A percentile compares a stretch with the other conserved stretches of the same genome.
Conservation (phyloP, 2,113 vertebrate genomes). For the Gadus chalcogrammus region DNA sequence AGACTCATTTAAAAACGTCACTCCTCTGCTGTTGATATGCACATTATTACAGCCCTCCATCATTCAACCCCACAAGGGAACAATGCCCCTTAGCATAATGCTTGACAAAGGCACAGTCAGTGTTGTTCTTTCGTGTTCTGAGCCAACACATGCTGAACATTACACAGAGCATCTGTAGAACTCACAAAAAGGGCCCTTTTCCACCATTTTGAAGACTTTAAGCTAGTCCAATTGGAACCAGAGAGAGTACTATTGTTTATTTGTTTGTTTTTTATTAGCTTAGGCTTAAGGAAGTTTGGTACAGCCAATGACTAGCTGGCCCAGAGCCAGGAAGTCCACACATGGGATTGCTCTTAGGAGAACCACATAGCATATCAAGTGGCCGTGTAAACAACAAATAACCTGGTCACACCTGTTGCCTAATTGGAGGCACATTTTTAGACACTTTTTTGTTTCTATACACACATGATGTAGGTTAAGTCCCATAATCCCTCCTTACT, state of each 20-base stretch:
- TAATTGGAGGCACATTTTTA: too few species aligned
- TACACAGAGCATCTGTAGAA: slow-evolving; percentile 17
- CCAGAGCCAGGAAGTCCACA: slow-evolving; percentile 2
- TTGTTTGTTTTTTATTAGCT: slow-evolving; percentile 24
- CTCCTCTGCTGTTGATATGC: too few species aligned
- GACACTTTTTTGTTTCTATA: too few species aligned
- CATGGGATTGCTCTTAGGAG: too few species aligned
- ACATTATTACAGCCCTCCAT: too few species aligned
- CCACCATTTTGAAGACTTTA: not conserved
- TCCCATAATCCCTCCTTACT: slow-evolving; percentile 61
- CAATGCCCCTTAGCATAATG: not conserved
- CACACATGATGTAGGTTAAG: too few species aligned
- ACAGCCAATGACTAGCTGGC: slow-evolving; percentile 27
- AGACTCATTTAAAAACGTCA: too few species aligned
- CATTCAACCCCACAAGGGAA: too few species aligned
- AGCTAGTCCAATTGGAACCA: slow-evolving; percentile 13
- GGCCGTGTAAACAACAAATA: too few species aligned
- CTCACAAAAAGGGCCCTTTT: not conserved
- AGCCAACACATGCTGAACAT: slow-evolving; percentile 11
- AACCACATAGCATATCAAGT: too few species aligned
- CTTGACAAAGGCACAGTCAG: not conserved
- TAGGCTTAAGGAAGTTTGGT: slow-evolving; percentile 13
- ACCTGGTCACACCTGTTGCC: too few species aligned
- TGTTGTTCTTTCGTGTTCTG: not conserved
- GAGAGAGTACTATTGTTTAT: slow-evolving; percentile 9